Evolutionary conservation across 2,113 vertebrate genomes (phyloP).

Genomic region (Patagioenas fasciata): DNA sequence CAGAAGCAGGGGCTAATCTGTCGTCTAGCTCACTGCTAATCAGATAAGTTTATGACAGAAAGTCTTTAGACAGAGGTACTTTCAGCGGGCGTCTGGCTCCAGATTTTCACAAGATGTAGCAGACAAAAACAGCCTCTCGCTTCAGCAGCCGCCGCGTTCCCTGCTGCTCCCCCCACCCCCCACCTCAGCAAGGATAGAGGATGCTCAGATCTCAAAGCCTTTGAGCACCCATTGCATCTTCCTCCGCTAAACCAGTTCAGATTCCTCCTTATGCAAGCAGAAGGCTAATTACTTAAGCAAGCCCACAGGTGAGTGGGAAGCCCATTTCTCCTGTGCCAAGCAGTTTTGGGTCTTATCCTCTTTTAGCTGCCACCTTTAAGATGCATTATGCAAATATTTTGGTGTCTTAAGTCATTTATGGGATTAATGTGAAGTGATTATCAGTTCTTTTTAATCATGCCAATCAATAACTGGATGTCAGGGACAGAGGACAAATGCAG

Average conservation of each 20-base stretch:
- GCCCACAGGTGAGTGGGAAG: constrained; percentile 72
- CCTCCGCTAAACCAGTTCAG: neutral
- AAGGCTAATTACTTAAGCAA: constrained; percentile 42
- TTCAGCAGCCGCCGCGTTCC: neutral
- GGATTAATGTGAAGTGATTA: constrained; percentile 86
- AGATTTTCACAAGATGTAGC: constrained; percentile 7
- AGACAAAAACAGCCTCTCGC: neutral
- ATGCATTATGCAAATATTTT: constrained; percentile 88
- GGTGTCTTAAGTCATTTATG: constrained; percentile 87
- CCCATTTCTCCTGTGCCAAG: constrained; percentile 79
- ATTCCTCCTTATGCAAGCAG: constrained; percentile 68
- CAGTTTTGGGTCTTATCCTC: constrained; percentile 83
- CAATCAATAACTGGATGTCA: constrained; percentile 69
- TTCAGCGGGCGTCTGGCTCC: constrained; percentile 45
- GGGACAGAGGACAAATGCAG: constrained; percentile 71
- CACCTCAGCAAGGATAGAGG: neutral
- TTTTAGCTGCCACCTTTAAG: constrained; percentile 85
- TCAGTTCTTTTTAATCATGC: constrained; percentile 76
- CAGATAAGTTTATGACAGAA: constrained; percentile 57
- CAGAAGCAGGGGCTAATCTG: constrained; percentile 52
- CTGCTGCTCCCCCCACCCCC: neutral
- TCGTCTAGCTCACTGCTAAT: constrained; percentile 52
- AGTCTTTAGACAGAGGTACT: constrained; percentile 47
- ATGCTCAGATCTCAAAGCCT: neutral
- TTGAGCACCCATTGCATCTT: neutral